Evolutionary conservation across 2,113 vertebrate species (phyloP), one percentile per base, ranked within the genome.

Genomic region (Poecile atricapillus): DNA sequence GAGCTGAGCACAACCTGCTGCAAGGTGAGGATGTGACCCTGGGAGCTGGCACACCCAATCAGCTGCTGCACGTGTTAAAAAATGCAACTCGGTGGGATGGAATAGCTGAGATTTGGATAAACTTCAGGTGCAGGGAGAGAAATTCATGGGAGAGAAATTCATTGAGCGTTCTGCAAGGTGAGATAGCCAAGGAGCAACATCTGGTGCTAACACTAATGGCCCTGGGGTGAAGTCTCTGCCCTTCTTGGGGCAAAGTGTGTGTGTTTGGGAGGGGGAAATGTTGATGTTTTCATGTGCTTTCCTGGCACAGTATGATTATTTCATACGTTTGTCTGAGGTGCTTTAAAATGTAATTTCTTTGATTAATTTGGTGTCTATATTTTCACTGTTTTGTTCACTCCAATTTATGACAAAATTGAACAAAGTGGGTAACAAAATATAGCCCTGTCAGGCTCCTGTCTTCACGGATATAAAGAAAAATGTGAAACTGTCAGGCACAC

Each of bases 381-480:
- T 95, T 97, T 82, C 95, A 78, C 80, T 81, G 89, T 97, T 95
- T 93, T 79, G 7, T 89, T 97, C 68, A 0, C 95, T 97, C 94
- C 94, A 94, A 96, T 97, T 98, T 97, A 97, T 73, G 96, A 83
- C 96, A 97, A 95, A 97, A 97, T 97, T 96, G 95, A 96, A 71
- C 43, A 87, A 97, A 97, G 91, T 97, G 84, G 96, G 95, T 95
- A 96, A 96, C 94, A 96, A 97, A 98, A 97, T 97, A 97, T 94
- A 98, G 96, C 90, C 91, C 91, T 97, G 97, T 97, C 96, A 97
- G 92, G 83, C 80, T 95, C 86, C 92, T 97, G 96, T 97, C 97
- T 97, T 96, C 56, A 77, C 4, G 44, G 94, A 98, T 98, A 98
- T 97, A 96, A 98, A 98, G 97, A 98, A 97, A 98, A 98, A 98